A percentile compares a stretch with the other conserved stretches of the same genome.
Conservation (phyloP, 2,888 invertebrate genomes). For the Coenonympha glycerion region DNA sequence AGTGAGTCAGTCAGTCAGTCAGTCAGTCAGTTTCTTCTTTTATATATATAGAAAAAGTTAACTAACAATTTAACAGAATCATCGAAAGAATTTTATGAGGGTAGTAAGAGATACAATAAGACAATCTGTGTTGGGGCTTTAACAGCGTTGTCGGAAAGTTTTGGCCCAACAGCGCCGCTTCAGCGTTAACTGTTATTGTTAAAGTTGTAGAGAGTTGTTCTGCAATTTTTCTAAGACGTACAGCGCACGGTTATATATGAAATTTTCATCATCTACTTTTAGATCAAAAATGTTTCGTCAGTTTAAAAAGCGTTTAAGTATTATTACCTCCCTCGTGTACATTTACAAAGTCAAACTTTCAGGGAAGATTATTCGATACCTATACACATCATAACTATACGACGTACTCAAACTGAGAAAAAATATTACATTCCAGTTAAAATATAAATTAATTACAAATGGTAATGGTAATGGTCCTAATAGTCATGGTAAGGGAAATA, state of each 20-base stretch:
- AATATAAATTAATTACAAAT: too few relatives aligned
- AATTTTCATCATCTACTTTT: conserved; percentile 3
- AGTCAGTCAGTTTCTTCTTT: too few relatives aligned
- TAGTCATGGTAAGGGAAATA: too few relatives aligned
- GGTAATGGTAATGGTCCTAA: too few relatives aligned
- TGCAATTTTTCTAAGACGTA: conserved; percentile 14
- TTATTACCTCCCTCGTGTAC: background rate
- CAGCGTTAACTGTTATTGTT: conserved; percentile 25
- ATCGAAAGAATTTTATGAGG: background rate
- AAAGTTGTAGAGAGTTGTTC: conserved; percentile 22
- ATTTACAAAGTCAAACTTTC: background rate
- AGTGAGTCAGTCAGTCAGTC: too few relatives aligned
- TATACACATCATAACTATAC: too few relatives aligned
- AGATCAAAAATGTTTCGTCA: conserved; percentile 8
- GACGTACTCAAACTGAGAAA: too few relatives aligned
- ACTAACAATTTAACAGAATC: too few relatives aligned
- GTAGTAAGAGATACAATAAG: conserved; percentile 9
- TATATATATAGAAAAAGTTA: too few relatives aligned
- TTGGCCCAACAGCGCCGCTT: background rate
- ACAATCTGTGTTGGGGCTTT: conserved; percentile 8
- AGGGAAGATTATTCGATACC: background rate
- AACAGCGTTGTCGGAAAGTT: background rate
- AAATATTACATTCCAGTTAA: too few relatives aligned
- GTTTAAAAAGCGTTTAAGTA: background rate
- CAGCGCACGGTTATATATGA: conserved; percentile 10